Evolutionary conservation across 2,113 vertebrate genomes (phyloP).

Genomic region (Sciurus niger): DNA sequence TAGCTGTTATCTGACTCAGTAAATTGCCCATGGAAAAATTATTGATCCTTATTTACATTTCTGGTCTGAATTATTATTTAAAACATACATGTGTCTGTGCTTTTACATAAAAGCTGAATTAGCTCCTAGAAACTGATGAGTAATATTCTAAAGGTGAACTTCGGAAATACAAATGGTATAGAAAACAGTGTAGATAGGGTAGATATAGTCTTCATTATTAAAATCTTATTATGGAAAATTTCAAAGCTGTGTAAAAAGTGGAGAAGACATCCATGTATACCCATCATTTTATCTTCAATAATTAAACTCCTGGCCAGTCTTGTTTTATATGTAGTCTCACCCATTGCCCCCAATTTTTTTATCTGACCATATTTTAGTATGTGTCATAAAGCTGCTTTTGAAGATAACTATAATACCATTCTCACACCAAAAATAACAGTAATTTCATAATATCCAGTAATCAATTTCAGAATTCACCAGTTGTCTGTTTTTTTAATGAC

Average conservation of each 20-base stretch:
- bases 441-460: background rate
- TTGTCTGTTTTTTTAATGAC: background rate
- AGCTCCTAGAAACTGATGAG: background rate
- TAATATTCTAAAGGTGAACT: conserved; percentile 7
- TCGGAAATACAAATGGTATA: conserved; percentile 3
- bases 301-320: background rate
- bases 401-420: background rate
- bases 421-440: conserved; percentile 1
- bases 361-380: background rate
- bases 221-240: conserved; percentile 1
- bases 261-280: background rate
- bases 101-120: conserved; percentile 25
- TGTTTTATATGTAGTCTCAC: background rate
- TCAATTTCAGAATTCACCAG: background rate
- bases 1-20: background rate
- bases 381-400: background rate
- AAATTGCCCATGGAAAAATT: background rate
- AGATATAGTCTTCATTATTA: background rate
- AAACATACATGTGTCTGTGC: background rate
- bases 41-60: background rate
- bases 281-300: background rate
- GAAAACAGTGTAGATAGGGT: background rate
- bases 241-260: background rate
- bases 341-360: background rate
- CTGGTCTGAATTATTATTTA: conserved; percentile 33